A percentile compares a stretch with the other conserved stretches of the same genome.
Evolutionary conservation across 2,797 vertebrate genomes (phyloP).

Genomic region (Petrocephalus schoutedeni): DNA sequence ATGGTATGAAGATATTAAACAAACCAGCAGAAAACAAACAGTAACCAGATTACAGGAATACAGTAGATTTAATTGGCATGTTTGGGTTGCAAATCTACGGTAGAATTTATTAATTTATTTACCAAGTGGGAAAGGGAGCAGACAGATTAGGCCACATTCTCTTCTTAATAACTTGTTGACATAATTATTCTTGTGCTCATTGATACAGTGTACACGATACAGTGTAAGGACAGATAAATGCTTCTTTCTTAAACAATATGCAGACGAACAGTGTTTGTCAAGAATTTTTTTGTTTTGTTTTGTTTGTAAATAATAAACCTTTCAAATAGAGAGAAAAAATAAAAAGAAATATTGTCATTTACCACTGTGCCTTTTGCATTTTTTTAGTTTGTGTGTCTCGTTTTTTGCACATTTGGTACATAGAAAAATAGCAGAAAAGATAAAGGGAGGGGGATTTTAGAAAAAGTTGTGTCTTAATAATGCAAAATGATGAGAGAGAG

Average conservation of each 20-base stretch:
- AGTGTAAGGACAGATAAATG: constrained; percentile 65
- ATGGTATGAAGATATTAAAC: constrained; percentile 60
- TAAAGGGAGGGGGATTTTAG: not conserved
- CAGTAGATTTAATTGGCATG: constrained; percentile 52
- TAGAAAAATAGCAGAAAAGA: not conserved
- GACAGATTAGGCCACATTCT: constrained; percentile 38
- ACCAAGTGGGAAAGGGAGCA: constrained; percentile 44
- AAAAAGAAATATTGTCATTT: constrained; percentile 77
- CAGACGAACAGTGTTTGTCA: constrained; percentile 80
- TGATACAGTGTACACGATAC: constrained; percentile 60
- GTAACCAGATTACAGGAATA: constrained; percentile 41
- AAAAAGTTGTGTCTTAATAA: not conserved
- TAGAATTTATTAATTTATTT: constrained; percentile 52
- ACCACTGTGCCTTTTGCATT: constrained; percentile 46
- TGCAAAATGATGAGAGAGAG: not conserved
- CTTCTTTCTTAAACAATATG: constrained; percentile 81
- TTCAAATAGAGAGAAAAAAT: constrained; percentile 73
- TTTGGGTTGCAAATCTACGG: constrained; percentile 49
- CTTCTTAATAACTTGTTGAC: constrained; percentile 46
- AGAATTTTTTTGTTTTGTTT: constrained; percentile 62
- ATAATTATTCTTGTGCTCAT: constrained; percentile 52
- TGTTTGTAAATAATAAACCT: constrained; percentile 80
- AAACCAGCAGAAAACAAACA: constrained; percentile 71
- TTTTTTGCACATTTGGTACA: not conserved
- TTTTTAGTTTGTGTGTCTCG: not conserved